Conservation (phyloP, 1,140 invertebrate species). For the Lucilia sericata region DNA sequence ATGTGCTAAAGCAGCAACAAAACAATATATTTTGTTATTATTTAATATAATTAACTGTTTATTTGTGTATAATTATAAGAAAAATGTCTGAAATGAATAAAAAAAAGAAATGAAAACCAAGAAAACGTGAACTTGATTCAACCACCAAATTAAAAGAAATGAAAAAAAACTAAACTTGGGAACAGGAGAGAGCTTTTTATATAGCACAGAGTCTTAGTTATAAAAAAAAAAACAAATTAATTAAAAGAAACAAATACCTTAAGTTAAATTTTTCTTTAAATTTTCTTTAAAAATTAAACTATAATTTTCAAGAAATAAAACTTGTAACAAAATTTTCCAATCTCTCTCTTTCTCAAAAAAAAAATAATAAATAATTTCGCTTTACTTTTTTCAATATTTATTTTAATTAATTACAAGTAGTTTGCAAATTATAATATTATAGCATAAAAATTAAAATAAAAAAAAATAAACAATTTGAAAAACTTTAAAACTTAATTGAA, state of each 20-base stretch:
- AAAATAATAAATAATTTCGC: background rate
- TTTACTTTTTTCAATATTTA: background rate
- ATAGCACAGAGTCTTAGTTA: slow-evolving; percentile 63
- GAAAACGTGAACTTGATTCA: slow-evolving; percentile 36
- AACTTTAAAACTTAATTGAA: background rate
- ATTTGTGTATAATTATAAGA: slow-evolving; percentile 62
- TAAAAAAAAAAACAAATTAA: slow-evolving; percentile 34
- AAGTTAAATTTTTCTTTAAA: slow-evolving; percentile 49
- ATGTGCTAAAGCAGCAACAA: background rate
- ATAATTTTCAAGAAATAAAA: too few relatives aligned
- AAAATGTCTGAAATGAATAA: slow-evolving; percentile 45
- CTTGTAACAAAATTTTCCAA: slow-evolving; percentile 62
- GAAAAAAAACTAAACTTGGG: slow-evolving; percentile 65
- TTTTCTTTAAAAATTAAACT: slow-evolving; percentile 57
- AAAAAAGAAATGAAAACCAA: slow-evolving; percentile 21
- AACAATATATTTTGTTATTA: background rate
- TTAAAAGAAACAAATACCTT: background rate
- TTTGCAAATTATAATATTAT: background rate
- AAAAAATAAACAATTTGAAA: background rate
- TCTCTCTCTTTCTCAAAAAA: slow-evolving; percentile 47
- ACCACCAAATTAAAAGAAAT: slow-evolving; percentile 32
- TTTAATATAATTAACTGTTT: slow-evolving; percentile 54
- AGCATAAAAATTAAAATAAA: too few relatives aligned
- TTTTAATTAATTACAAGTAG: background rate
- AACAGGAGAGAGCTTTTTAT: slow-evolving; percentile 64